phyloP scores from a whole-genome alignment of 2,113 vertebrate genomes.

The Centropus unirufus region DNA sequence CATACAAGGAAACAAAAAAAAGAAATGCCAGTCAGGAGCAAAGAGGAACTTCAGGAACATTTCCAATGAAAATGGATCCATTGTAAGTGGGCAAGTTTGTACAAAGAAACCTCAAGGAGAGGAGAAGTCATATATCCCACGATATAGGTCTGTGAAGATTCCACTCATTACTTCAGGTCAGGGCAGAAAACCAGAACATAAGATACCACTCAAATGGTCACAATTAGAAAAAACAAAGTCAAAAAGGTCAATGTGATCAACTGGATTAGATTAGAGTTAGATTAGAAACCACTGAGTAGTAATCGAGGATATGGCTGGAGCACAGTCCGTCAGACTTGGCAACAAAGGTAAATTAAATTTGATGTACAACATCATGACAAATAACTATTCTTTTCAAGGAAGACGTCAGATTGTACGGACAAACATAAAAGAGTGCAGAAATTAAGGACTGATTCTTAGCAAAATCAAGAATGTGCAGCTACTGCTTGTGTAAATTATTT shows the following conservation, averaged over 20 bases:
- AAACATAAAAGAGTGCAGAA: background rate
- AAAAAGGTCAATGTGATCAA: background rate
- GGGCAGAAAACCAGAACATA: background rate
- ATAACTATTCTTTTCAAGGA: background rate
- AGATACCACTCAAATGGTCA: background rate
- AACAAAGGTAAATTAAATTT: background rate
- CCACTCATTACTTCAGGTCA: background rate
- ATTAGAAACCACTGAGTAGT: background rate
- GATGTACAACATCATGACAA: background rate
- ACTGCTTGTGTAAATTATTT: background rate
- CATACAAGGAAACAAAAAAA: too few species aligned
- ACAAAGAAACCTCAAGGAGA: background rate
- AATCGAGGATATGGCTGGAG: background rate
- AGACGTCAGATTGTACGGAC: background rate
- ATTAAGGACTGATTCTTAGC: background rate
- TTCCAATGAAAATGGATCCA: background rate
- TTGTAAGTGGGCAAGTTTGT: background rate
- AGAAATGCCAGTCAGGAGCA: background rate
- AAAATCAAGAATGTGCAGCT: background rate
- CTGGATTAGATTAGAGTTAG: background rate
- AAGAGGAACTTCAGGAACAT: background rate
- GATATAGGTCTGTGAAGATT: background rate
- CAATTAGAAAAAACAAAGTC: background rate
- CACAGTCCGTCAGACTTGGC: background rate
- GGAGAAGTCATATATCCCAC: background rate